Base-by-base conservation (phyloP, 2,113 vertebrate genomes). In the Myiagra hebetior region DNA sequence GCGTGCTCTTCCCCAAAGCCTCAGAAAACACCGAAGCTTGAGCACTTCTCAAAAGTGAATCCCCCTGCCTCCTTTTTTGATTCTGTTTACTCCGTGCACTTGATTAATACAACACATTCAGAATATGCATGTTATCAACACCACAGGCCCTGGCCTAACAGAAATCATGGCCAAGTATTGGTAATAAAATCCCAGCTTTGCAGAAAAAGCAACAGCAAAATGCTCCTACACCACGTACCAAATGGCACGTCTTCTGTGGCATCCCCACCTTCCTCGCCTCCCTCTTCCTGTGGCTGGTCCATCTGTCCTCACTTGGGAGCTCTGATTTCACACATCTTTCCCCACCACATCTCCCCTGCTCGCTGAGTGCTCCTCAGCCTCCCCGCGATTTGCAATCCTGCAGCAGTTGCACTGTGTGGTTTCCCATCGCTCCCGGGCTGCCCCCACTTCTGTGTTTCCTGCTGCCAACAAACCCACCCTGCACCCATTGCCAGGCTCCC, bases 261-360 rank as follows among this genome's bases (percentile, higher is more conserved):
- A 37, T 76, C 83, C 53, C 91, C 76, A 91, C 86, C 83, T 80
- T 92, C 80, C 79, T 92, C 55, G 2, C 94, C 83, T 94, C 69
- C 50, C 64, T 76, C 81, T 91, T 78, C 50, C 94, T 86, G 83
- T 1, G 20, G 76, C 91, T 95, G 91, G 86, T 95, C 93, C 91
- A 77, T 90, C 94, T 94, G 91, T 90, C 95, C 91, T 95, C 92
- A 74, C 76, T 86, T 28, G 50, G 76, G 88, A 94, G 83, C 91
- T 97, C 77, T 92, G 92, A 92, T 96, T 96, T 97, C 93, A 86
- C 92, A 95, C 92, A 46, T 93, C 74, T 94, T 39, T 88, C 91
- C 85, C 92, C 91, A 91, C 28, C 7, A 3, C 27, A 2, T 87
- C 73, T 93, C 20, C 67, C 60, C 55, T 41, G 41, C 65, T 81